Percentiles rank a stretch among this genome's conserved stretches.
Conservation (phyloP, 2,113 vertebrate species). For the Pimephales promelas region DNA sequence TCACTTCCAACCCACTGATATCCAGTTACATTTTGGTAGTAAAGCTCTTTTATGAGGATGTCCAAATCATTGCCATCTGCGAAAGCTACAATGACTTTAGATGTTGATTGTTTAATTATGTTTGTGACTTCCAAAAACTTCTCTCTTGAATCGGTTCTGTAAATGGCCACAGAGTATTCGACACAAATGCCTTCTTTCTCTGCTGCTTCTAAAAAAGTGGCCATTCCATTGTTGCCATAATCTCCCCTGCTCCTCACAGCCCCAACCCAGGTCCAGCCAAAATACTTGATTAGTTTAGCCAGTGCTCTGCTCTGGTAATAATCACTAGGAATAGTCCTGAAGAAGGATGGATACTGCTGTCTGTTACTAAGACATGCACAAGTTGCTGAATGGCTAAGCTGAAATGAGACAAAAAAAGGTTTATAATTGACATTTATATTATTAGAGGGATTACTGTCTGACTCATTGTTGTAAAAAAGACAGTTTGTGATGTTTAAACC, state of each 20-base stretch:
- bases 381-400: constrained; percentile 80
- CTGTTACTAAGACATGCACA: constrained; percentile 80
- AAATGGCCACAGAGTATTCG: constrained; percentile 76
- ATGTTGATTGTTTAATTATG: constrained; percentile 73
- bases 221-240: constrained; percentile 76
- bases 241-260: constrained; percentile 73
- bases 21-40: constrained; percentile 73
- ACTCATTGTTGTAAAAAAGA: background rate
- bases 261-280: constrained; percentile 78
- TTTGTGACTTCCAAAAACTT: constrained; percentile 73
- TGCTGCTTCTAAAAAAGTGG: constrained; percentile 71
- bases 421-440: background rate
- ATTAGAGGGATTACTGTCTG: background rate
- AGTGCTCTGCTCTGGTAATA: constrained; percentile 74
- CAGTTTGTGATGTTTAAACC: background rate
- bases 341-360: constrained; percentile 76
- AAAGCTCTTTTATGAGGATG: constrained; percentile 76
- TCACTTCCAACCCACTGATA: constrained; percentile 81
- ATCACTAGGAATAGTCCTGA: constrained; percentile 80
- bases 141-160: constrained; percentile 73
- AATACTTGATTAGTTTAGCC: constrained; percentile 76
- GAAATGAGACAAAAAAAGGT: constrained; percentile 41
- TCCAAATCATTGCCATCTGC: constrained; percentile 76
- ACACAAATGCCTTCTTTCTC: constrained; percentile 74
- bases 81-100: constrained; percentile 78